Evolutionary conservation across 2,797 vertebrate genomes (phyloP).

Genomic region (Trichosurus vulpecula): DNA sequence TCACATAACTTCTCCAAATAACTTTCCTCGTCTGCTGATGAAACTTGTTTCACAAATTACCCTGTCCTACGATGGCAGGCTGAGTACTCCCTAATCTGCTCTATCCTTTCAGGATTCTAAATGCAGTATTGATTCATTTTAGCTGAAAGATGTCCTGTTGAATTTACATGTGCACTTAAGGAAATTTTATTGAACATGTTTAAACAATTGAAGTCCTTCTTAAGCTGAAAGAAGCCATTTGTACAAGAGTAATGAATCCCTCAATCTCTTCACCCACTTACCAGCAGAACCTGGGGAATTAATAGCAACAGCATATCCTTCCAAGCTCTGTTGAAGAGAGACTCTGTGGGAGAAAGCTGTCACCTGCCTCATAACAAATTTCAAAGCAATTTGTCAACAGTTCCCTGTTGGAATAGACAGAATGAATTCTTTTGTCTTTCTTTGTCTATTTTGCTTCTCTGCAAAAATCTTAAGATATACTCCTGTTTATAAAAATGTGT

Average conservation of each 20-base stretch:
- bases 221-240: constrained; percentile 48
- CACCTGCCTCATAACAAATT: constrained; percentile 78
- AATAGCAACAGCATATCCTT: constrained; percentile 58
- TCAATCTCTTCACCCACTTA: constrained; percentile 46
- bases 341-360: constrained; percentile 70
- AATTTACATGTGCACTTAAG: constrained; percentile 78
- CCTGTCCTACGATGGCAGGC: neutral
- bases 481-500: neutral
- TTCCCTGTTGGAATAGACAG: constrained; percentile 67
- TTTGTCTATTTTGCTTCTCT: constrained; percentile 63
- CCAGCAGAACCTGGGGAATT: constrained; percentile 66
- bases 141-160: constrained; percentile 71
- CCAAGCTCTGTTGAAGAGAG: constrained; percentile 64
- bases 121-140: constrained; percentile 49
- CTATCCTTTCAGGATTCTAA: constrained; percentile 54
- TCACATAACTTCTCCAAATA: neutral
- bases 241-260: constrained; percentile 31
- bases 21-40: constrained; percentile 15
- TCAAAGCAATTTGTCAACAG: constrained; percentile 74
- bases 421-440: constrained; percentile 73
- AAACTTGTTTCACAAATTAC: constrained; percentile 25
- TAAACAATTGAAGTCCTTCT: constrained; percentile 74
- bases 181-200: constrained; percentile 72
- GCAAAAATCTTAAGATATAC: constrained; percentile 58
- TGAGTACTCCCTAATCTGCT: constrained; percentile 24